Evolutionary conservation across 2,113 vertebrate species (phyloP).

Genomic region (Mellivora capensis): DNA sequence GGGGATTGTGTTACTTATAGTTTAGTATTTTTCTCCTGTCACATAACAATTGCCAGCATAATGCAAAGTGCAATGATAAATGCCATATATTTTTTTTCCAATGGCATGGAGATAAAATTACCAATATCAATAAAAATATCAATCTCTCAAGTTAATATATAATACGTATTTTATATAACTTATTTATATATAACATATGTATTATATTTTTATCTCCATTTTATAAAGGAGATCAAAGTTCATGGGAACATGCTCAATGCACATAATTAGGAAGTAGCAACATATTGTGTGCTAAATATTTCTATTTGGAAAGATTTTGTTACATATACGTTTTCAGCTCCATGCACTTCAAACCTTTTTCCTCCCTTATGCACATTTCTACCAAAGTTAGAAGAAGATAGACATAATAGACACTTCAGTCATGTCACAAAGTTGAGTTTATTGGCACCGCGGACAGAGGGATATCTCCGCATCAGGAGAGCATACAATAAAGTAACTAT

Average conservation of each 20-base stretch:
- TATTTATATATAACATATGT: not conserved
- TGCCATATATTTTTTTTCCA: not conserved
- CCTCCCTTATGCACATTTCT: not conserved
- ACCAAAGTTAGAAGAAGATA: not conserved
- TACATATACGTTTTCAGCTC: not conserved
- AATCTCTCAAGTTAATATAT: not conserved
- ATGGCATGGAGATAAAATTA: not conserved
- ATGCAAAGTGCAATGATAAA: not conserved
- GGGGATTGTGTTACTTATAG: not conserved
- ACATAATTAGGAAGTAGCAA: not conserved
- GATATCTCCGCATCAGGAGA: not conserved
- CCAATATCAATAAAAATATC: not conserved
- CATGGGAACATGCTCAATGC: not conserved
- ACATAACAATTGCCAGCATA: not conserved
- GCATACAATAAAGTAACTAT: not conserved
- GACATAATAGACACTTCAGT: not conserved
- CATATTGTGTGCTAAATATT: not conserved
- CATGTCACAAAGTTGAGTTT: not conserved
- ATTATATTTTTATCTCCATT: not conserved
- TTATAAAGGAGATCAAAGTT: not conserved
- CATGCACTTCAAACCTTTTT: not conserved
- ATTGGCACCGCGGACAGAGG: not conserved
- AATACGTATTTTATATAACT: not conserved
- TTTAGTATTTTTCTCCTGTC: not conserved
- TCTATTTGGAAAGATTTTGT: not conserved